These are phyloP conservation scores for Diceros bicornis DNA, from an alignment of 2,797 vertebrate genomes.

Conservation along the genomic window DNA sequence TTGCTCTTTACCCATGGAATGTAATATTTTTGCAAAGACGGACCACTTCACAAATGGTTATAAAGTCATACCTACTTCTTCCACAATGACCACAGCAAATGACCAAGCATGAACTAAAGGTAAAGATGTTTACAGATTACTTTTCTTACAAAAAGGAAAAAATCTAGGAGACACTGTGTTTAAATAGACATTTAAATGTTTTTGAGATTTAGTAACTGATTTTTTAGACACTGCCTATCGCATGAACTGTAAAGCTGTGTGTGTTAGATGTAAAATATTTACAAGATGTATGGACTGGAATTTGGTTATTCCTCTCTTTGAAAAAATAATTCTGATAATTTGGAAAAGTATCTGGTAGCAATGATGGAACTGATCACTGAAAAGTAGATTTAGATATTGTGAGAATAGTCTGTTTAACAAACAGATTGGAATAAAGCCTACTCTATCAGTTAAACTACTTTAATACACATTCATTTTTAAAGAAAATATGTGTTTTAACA, in stretches of 20 bases:
- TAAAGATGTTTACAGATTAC: conserved; percentile 94
- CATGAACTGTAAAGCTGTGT: conserved; percentile 97
- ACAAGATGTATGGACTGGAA: conserved; percentile 92
- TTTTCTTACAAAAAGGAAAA: conserved; percentile 91
- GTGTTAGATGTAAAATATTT: conserved; percentile 96
- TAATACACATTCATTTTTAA: conserved; percentile 91
- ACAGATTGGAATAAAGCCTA: conserved; percentile 89
- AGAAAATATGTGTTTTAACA: conserved; percentile 90
- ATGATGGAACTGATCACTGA: conserved; percentile 86
- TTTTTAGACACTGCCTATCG: conserved; percentile 95
- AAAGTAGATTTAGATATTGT: conserved; percentile 89
- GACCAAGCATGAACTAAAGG: conserved; percentile 92
- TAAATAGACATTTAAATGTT: conserved; percentile 95
- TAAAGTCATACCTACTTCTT: conserved; percentile 86
- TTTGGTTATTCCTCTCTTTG: conserved; percentile 88
- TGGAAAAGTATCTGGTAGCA: conserved; percentile 84
- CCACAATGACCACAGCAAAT: conserved; percentile 85
- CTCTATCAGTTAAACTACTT: conserved; percentile 89
- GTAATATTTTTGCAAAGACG: conserved; percentile 93
- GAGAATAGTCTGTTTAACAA: conserved; percentile 87
- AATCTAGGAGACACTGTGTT: conserved; percentile 93
- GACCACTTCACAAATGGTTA: conserved; percentile 89
- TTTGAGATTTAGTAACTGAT: conserved; percentile 93
- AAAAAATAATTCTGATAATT: conserved; percentile 86
- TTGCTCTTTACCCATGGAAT: conserved; percentile 92